These are phyloP conservation scores for Camponotus vicinus DNA, from an alignment of 1,140 invertebrate species.

Conservation along the genomic window DNA sequence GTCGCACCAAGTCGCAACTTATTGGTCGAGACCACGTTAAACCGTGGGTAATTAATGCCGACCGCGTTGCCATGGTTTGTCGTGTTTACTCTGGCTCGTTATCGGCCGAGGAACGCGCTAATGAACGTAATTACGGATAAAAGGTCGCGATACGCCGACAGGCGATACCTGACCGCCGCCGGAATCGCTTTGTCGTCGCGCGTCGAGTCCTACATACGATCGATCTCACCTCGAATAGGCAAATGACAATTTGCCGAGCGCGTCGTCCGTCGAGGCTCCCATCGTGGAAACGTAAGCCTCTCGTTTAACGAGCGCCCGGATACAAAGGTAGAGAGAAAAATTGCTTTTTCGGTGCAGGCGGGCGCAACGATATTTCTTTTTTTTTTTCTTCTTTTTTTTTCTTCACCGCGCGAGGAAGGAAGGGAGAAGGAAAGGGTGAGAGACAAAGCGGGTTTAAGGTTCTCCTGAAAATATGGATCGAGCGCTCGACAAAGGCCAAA, in stretches of 20 bases:
- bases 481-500: conserved; percentile 55
- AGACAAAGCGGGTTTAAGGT: conserved; percentile 51
- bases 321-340: conserved; percentile 7
- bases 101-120: conserved; percentile 67
- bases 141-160: conserved; percentile 66
- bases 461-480: conserved; percentile 56
- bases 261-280: neutral
- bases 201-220: conserved; percentile 14
- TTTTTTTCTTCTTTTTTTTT: too few species aligned
- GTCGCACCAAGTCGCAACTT: conserved; percentile 6
- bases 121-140: conserved; percentile 75
- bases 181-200: conserved; percentile 36
- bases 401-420: neutral
- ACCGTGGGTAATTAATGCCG: conserved; percentile 71
- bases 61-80: conserved; percentile 71
- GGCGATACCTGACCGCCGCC: conserved; percentile 18
- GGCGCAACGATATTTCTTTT: conserved; percentile 48
- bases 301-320: conserved; percentile 47
- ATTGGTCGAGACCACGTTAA: conserved; percentile 49
- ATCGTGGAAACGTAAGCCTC: conserved; percentile 44
- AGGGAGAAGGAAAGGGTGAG: neutral
- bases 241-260: conserved; percentile 50
- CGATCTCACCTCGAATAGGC: conserved; percentile 40
- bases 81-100: conserved; percentile 68
- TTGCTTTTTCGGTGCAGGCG: conserved; percentile 47